Evolutionary conservation across 2,888 invertebrate genomes (phyloP), one percentile per base, ranked within the genome.

Genomic region (Synanthedon vespiformis): DNA sequence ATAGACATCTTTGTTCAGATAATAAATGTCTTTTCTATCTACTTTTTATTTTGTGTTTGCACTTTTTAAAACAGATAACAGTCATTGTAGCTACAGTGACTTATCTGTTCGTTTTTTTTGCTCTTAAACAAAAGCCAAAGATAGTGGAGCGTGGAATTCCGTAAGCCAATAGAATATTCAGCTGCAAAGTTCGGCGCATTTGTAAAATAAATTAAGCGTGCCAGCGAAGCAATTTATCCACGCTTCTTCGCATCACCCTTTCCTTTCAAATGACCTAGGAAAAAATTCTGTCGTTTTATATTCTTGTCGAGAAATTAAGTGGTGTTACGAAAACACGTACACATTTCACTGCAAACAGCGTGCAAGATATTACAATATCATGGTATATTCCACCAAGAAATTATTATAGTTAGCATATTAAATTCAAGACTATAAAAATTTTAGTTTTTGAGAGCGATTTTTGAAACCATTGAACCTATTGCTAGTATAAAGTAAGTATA

Each of bases 191-290:
- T 70, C 66, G 70, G 72, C 72, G 68, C 74, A 76, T 77, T 79
- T 77, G 73, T 79, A 70, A 80, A 77, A 70, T 75, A 74, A 79
- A 78, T 81, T 74, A 80, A 75, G 68, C 72, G 72, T 74, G 65
- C 64, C 72, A 68, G 67, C 62, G 62, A 63, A 72, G 71, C 67
- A 76, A 82, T 81, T 82, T 80, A 74, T 76, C 68, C 68, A 68
- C 73, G 65, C 66, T 72, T 68, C 62, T 60, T 64, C 60, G 10
- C 34, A 5, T 65, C 68, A 70, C 74, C 71, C 72, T 67, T 74
- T 74, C 62, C 62, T 64, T 68, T 60, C 64, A 66, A 68, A 65
- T 60, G 69, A 72, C 64, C 72, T 68, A 71, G 64, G 72, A 73
- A 74, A 75, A 71, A 66, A 68, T 64, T 64, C 56, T 66, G 64